A percentile compares a stretch with the other conserved stretches of the same genome.
Evolutionary conservation across 2,888 invertebrate species (phyloP).

Genomic region (Drosophila histrio): DNA sequence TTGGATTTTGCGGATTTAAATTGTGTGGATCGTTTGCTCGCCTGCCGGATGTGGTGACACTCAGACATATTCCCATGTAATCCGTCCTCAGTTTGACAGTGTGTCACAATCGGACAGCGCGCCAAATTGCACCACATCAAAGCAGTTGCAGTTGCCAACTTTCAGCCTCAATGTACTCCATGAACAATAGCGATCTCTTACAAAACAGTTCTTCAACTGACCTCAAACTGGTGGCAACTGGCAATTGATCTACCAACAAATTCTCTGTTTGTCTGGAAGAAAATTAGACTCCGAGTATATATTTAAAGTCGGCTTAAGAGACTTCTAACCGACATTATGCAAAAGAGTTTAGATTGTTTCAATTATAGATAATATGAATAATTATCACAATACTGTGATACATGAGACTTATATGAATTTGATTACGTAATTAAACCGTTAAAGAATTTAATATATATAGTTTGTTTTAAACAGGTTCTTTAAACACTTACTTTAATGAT

Average conservation of each 20-base stretch:
- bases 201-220: background rate
- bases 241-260: background rate
- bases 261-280: too few relatives aligned
- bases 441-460: too few relatives aligned
- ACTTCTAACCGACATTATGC: too few relatives aligned
- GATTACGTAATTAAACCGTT: too few relatives aligned
- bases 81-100: conserved; percentile 33
- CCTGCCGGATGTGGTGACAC: conserved; percentile 38
- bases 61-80: conserved; percentile 32
- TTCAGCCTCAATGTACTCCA: background rate
- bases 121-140: conserved; percentile 22
- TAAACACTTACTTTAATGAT: too few relatives aligned
- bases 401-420: too few relatives aligned
- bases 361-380: too few relatives aligned
- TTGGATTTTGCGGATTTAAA: background rate
- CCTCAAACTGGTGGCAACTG: background rate
- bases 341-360: too few relatives aligned
- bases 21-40: conserved; percentile 2
- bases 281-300: too few relatives aligned
- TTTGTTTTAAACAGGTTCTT: too few relatives aligned
- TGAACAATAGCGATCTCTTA: background rate
- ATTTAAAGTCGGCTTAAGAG: too few relatives aligned
- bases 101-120: conserved; percentile 8
- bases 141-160: background rate
- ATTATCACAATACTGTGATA: too few relatives aligned